Conservation (phyloP, 2,888 invertebrate genomes). For the Anorthoa munda region DNA sequence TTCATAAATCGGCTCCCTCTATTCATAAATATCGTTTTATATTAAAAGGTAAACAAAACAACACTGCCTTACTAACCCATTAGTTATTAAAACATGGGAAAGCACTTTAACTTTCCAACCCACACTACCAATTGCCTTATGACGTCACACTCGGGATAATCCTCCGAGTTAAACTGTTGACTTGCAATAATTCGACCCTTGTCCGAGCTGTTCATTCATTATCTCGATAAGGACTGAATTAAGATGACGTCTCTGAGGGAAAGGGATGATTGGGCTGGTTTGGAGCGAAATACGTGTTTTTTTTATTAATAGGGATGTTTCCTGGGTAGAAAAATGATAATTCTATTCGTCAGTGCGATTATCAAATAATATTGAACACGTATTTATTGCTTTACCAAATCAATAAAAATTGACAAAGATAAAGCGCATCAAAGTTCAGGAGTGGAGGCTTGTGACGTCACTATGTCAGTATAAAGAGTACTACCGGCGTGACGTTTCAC, state of each 20-base stretch:
- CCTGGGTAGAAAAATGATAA: too few relatives aligned
- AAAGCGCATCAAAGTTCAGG: too few relatives aligned
- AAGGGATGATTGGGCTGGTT: neutral
- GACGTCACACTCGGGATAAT: conserved; percentile 39
- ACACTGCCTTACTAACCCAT: neutral
- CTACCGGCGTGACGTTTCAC: too few relatives aligned
- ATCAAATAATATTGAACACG: too few relatives aligned
- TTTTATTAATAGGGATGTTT: too few relatives aligned
- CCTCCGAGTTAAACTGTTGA: conserved; percentile 33
- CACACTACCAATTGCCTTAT: conserved; percentile 20
- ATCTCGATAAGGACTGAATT: conserved; percentile 49
- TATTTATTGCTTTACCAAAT: too few relatives aligned
- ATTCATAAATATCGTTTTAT: neutral
- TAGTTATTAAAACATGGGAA: conserved; percentile 36
- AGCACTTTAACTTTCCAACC: conserved; percentile 33
- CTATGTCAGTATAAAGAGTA: too few relatives aligned
- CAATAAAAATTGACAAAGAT: too few relatives aligned
- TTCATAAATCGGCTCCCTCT: too few relatives aligned
- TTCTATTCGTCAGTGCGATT: too few relatives aligned
- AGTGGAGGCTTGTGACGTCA: too few relatives aligned
- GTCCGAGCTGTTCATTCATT: conserved; percentile 52
- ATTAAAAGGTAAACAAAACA: neutral
- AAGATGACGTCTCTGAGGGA: conserved; percentile 21
- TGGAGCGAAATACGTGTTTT: neutral
- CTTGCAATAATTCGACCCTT: conserved; percentile 55